A percentile compares a stretch with the other conserved stretches of the same genome.
phyloP scores from a whole-genome alignment of 2,888 invertebrate genomes.

The Xestia rhomboidea region DNA sequence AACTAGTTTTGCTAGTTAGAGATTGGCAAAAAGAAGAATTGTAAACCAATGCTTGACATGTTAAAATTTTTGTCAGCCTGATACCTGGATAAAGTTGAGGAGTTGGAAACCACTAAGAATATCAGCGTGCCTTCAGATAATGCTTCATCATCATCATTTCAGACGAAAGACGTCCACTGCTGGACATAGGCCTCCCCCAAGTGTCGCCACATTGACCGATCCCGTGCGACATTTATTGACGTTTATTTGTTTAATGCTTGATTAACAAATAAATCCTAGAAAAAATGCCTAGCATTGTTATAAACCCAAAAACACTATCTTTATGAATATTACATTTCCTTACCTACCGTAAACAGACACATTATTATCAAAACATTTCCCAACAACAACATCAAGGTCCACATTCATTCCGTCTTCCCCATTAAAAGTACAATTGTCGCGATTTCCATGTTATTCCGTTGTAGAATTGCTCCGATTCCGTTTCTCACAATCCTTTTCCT shows the following conservation, averaged over 20 bases:
- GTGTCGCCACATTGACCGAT: too few species aligned
- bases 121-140: neutral
- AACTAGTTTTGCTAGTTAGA: neutral
- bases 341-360: neutral
- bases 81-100: neutral
- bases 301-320: too few species aligned
- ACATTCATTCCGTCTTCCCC: neutral
- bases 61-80: neutral
- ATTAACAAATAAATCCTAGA: too few species aligned
- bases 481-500: constrained; percentile 47
- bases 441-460: constrained; percentile 47
- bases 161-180: too few species aligned
- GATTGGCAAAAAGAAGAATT: neutral
- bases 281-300: too few species aligned
- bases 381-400: neutral
- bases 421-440: constrained; percentile 31
- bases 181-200: too few species aligned
- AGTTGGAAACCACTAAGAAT: too few species aligned
- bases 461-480: constrained; percentile 42
- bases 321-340: neutral
- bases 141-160: too few species aligned
- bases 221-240: too few species aligned
- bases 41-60: neutral
- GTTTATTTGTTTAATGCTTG: too few species aligned
- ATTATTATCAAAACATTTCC: neutral